A percentile compares a stretch with the other conserved stretches of the same genome.
Evolutionary conservation across 2,113 vertebrate species (phyloP).

Genomic region (Centropristis striata): DNA sequence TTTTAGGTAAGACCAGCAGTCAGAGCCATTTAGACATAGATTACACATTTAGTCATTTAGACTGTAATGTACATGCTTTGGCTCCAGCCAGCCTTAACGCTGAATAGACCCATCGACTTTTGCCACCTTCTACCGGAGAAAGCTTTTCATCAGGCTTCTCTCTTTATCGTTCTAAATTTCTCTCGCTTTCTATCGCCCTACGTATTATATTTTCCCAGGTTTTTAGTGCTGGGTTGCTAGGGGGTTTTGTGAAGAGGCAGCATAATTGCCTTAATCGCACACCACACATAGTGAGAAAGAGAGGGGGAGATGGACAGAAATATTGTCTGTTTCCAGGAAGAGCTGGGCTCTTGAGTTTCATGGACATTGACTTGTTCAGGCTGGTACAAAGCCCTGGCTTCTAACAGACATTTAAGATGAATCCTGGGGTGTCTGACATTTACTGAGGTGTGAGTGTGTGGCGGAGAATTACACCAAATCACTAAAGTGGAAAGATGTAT

Average conservation of each 20-base stretch:
- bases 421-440: slow-evolving; percentile 59
- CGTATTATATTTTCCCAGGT: not conserved
- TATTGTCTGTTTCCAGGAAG: slow-evolving; percentile 36
- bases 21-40: not conserved
- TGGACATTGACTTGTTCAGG: slow-evolving; percentile 44
- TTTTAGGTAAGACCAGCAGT: not conserved
- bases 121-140: slow-evolving; percentile 9
- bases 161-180: slow-evolving; percentile 28
- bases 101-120: slow-evolving; percentile 41
- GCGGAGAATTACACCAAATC: slow-evolving; percentile 13
- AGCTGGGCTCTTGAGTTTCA: slow-evolving; percentile 19
- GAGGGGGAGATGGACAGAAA: slow-evolving; percentile 20
- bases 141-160: slow-evolving; percentile 11
- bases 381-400: slow-evolving; percentile 32
- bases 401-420: slow-evolving; percentile 26
- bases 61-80: not conserved
- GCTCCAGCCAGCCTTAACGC: not conserved
- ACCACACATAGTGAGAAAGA: not conserved
- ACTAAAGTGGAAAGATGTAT: slow-evolving; percentile 24
- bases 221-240: slow-evolving; percentile 13
- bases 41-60: too few species aligned
- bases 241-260: slow-evolving; percentile 36
- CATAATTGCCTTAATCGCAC: slow-evolving; percentile 61
- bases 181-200: not conserved
- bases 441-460: not conserved